Evolutionary conservation across 2,888 invertebrate species (phyloP), one percentile per base, ranked within the genome.

Genomic region (Polydrusus tereticollis): DNA sequence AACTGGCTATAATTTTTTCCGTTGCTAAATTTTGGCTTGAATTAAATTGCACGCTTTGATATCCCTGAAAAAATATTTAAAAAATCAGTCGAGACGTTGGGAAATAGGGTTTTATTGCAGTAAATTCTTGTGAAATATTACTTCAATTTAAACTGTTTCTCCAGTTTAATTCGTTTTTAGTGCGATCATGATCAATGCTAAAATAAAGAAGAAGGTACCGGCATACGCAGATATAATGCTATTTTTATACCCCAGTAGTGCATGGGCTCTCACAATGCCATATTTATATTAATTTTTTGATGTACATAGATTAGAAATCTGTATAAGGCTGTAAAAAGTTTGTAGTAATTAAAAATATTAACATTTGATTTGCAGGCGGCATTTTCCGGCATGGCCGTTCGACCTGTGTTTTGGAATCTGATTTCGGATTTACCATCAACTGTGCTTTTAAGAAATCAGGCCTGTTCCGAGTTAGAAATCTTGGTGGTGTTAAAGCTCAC

Each of bases 401-500:
- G 85, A 92, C 94, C 84, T 95, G 95, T 87, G 95, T 95, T 77
- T 88, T 94, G 86, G 93, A 94, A 85, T 94, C 95, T 82, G 95
- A 95, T 87, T 95, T 94, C 85, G 95, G 95, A 81, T 94, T 95
- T 89, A 91, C 91, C 85, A 90, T 96, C 85, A 95, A 95, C 89
- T 96, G 96, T 88, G 94, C 94, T 85, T 95, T 96, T 91, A 94
- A 94, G 89, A 95, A 96, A 87, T 93, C 95, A 78, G 93, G 94
- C 80, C 90, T 96, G 81, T 95, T 96, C 90, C 91, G 96, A 84
- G 93, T 96, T 82, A 89, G 95, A 87, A 95, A 95, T 87, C 91
- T 96, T 81, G 96, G 96, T 85, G 95, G 95, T 80, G 88, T 95
- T 84, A 95, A 95, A 88, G 94, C 95, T 83, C 94, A 94, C 88